Evolutionary conservation across 2,797 vertebrate genomes (phyloP).

Genomic region (Melanogrammus aeglefinus): DNA sequence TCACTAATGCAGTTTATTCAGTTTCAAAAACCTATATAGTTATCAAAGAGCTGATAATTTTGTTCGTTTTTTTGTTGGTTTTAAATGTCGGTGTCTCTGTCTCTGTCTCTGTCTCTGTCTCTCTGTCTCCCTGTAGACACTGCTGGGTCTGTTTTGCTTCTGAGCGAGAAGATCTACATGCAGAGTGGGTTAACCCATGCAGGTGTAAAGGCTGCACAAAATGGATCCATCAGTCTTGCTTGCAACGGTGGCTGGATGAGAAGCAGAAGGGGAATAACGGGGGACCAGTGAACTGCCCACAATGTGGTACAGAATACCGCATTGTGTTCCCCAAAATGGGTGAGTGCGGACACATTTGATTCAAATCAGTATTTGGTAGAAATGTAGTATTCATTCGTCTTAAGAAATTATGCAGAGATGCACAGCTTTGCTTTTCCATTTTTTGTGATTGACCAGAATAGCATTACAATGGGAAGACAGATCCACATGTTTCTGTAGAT

Average conservation of each 20-base stretch:
- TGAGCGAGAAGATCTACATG: conserved; percentile 68
- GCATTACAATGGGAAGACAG: background rate
- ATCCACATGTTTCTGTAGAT: background rate
- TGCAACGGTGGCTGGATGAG: conserved; percentile 81
- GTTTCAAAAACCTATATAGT: background rate
- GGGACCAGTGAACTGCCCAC: conserved; percentile 71
- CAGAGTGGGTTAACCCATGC: conserved; percentile 80
- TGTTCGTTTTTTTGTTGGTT: no score
- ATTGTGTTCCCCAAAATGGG: conserved; percentile 77
- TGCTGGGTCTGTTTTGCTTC: conserved; percentile 82
- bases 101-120: background rate
- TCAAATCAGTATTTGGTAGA: background rate
- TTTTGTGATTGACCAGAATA: background rate
- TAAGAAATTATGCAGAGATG: background rate
- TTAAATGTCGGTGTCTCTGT: background rate
- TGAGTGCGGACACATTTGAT: conserved; percentile 29
- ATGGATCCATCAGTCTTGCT: conserved; percentile 80
- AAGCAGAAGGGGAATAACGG: conserved; percentile 75
- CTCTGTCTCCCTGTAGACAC: conserved; percentile 58
- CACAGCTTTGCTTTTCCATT: background rate
- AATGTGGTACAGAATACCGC: conserved; percentile 74
- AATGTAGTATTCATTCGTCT: background rate
- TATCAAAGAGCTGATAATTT: background rate
- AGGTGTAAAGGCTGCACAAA: conserved; percentile 79
- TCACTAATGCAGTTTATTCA: background rate